Evolutionary conservation across 1,140 invertebrate genomes (phyloP), one percentile per base, ranked within the genome.

Genomic region (Habropoda laboriosa): DNA sequence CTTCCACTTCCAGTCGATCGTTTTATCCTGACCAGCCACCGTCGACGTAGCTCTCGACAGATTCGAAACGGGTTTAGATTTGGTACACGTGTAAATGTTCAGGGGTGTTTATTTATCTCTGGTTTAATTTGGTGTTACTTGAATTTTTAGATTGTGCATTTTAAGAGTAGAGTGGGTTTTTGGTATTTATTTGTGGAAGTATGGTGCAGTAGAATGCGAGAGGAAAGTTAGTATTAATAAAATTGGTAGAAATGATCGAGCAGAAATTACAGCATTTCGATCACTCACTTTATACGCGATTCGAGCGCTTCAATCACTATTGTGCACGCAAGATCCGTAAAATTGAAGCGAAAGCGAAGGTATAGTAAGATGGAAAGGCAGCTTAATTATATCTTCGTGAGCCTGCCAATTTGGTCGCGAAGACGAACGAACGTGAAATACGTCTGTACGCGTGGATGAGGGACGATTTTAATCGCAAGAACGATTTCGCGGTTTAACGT

Each of bases 1-100:
- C 57, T 82, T 86, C 86, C 64, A 30, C 82, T n/a, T n/a, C n/a
- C n/a, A n/a, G 77, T 74, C 68, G 42, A 82, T 82, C 74, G 74
- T 66, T 70, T 63, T 67, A 30, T 61, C 8, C 18, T 16, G 42
- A 55, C 3, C 63, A 27, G 24, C 42, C 40, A 24, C 38, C 8
- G 12, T 18, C 24, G n/a, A n/a, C 6, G 30, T 24, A 3, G 40
- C 5, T 5, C 63, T 13, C 40, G 42, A 61, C n/a, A 24, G 21
- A 67, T 57, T 57, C 63, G 63, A 67, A 21, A n/a, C 24, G 42
- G 30, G 30, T 66, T 30, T 47, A 21, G 27, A 66, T 2, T 18
- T 16, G 63, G 0, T 66, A 66, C 63, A 47, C 27, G 63, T 47
- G 63, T 66, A 66, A 66, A 66, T 16, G 24, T n/a, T n/a, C n/a